These are phyloP conservation scores for Pseudotriccus pelzelni DNA, from an alignment of 2,797 vertebrate species.

Conservation along the genomic window DNA sequence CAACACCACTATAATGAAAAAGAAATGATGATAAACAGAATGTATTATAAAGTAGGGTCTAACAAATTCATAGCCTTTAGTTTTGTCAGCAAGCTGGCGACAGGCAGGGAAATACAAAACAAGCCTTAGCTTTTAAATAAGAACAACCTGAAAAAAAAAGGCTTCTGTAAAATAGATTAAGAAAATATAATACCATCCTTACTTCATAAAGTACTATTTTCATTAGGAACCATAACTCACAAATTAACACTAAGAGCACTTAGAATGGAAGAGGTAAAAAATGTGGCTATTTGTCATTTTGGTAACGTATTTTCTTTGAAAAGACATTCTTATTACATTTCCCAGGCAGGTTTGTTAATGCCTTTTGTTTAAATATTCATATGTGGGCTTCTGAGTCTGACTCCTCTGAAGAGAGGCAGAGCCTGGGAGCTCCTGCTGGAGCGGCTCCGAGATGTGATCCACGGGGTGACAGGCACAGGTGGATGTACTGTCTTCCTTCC, in stretches of 20 bases:
- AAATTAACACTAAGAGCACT: constrained; percentile 45
- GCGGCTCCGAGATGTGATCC: not conserved
- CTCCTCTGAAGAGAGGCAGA: not conserved
- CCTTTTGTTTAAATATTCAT: constrained; percentile 55
- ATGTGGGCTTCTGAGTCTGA: not conserved
- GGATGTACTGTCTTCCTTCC: not conserved
- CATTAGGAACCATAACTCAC: constrained; percentile 24
- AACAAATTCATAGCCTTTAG: constrained; percentile 65
- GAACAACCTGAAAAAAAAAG: constrained; percentile 15
- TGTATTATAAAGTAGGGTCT: constrained; percentile 64
- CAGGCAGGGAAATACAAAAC: constrained; percentile 42
- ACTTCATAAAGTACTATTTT: constrained; percentile 17
- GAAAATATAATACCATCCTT: not conserved
- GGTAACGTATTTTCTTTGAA: constrained; percentile 10
- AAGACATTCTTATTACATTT: constrained; percentile 14
- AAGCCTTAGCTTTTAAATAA: constrained; percentile 48
- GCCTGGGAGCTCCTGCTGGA: not conserved
- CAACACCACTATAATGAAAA: constrained; percentile 63
- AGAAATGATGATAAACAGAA: constrained; percentile 69
- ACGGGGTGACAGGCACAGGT: fast-evolving
- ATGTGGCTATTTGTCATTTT: constrained; percentile 18
- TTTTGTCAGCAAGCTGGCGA: constrained; percentile 51
- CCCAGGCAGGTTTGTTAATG: constrained; percentile 29
- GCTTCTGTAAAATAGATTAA: constrained; percentile 37
- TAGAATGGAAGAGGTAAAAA: not conserved